Evolutionary conservation across 1,140 invertebrate genomes (phyloP).

Genomic region (Drosophila ambigua): DNA sequence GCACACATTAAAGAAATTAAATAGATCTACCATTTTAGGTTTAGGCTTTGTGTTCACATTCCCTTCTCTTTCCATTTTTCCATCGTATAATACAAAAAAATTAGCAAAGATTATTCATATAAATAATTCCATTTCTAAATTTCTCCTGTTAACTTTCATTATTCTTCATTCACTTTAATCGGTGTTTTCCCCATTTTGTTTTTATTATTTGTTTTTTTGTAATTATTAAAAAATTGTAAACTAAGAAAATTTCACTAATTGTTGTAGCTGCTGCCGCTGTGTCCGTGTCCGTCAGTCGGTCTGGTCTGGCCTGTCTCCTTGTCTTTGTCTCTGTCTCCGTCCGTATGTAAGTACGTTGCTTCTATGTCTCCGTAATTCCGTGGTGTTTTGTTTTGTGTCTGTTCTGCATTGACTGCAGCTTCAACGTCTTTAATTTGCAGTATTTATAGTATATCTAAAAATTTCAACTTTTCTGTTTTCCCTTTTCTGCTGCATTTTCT

Average conservation of each 20-base stretch:
- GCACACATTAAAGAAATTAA: slow-evolving; percentile 58
- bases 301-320: slow-evolving; percentile 9
- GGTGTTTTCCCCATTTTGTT: slow-evolving; percentile 6
- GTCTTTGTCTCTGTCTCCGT: slow-evolving; percentile 35
- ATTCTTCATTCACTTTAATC: slow-evolving; percentile 30
- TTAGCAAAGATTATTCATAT: slow-evolving; percentile 30
- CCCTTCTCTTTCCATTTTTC: slow-evolving; percentile 7
- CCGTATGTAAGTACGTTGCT: slow-evolving; percentile 36
- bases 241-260: slow-evolving; percentile 76
- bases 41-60: slow-evolving; percentile 12
- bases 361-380: slow-evolving; percentile 15
- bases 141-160: slow-evolving; percentile 27
- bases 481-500: slow-evolving; percentile 57
- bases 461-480: slow-evolving; percentile 61
- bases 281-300: slow-evolving; percentile 19
- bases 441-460: slow-evolving; percentile 57
- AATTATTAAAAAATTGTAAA: slow-evolving; percentile 66
- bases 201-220: slow-evolving; percentile 32
- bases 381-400: slow-evolving; percentile 44
- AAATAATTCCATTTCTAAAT: slow-evolving; percentile 13
- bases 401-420: slow-evolving; percentile 73
- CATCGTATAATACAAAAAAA: slow-evolving; percentile 46
- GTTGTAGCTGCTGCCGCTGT: slow-evolving; percentile 48
- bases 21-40: slow-evolving; percentile 22
- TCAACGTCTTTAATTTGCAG: slow-evolving; percentile 82